phyloP scores from a whole-genome alignment of 2,113 vertebrate genomes.

The Nycticorax nycticorax region DNA sequence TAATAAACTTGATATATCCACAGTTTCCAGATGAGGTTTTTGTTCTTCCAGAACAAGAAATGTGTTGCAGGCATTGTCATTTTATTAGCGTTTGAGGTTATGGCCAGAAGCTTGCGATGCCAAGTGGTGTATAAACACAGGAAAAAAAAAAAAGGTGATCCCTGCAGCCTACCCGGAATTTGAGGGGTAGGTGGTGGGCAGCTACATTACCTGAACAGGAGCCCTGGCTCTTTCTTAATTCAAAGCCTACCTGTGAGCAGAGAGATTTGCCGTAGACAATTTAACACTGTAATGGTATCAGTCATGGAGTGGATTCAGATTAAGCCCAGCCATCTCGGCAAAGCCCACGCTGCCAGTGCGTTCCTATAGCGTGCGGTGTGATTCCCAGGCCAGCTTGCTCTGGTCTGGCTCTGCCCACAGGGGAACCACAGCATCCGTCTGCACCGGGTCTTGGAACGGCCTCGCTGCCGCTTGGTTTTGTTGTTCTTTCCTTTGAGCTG shows the following conservation, averaged over 20 bases:
- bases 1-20: background rate
- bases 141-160: background rate
- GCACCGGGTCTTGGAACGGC: background rate
- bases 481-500: background rate
- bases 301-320: background rate
- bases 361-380: fast-evolving
- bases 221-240: background rate
- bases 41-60: background rate
- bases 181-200: background rate
- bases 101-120: background rate
- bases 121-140: background rate
- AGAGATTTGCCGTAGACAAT: background rate
- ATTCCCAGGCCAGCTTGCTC: background rate
- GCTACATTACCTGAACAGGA: background rate
- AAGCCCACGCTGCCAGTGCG: fast-evolving
- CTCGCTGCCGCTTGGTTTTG: background rate
- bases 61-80: background rate
- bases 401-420: background rate
- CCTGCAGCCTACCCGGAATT: background rate
- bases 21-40: background rate
- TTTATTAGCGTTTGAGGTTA: background rate
- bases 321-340: background rate
- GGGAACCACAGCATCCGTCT: background rate
- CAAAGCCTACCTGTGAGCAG: background rate
- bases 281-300: background rate